phyloP scores from a whole-genome alignment of 1,140 invertebrate genomes.

The Pomacea maculata region DNA sequence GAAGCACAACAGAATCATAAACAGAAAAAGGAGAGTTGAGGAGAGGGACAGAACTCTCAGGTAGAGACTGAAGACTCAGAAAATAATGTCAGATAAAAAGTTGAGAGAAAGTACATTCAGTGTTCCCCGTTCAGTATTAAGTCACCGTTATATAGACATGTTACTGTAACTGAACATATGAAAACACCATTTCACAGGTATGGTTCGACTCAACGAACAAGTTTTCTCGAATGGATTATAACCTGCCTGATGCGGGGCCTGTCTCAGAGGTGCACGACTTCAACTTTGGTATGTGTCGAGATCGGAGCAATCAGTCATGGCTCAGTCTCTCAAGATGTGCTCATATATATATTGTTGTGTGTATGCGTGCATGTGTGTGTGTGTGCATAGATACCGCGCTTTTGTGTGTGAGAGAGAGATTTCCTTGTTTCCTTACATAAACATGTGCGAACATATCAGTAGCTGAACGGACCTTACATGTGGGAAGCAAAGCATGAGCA shows the following conservation, averaged over 20 bases:
- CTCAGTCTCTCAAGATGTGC: neutral
- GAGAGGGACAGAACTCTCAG: no score
- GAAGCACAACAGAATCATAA: no score
- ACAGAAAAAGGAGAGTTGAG: no score
- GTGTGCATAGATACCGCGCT: no score
- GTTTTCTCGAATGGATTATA: slow-evolving; percentile 35
- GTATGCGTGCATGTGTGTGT: neutral
- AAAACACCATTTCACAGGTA: slow-evolving; percentile 23
- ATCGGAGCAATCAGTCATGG: neutral
- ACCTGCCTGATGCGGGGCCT: slow-evolving; percentile 20
- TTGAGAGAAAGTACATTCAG: neutral
- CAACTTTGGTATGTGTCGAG: slow-evolving; percentile 30
- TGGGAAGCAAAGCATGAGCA: no score
- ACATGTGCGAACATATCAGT: no score
- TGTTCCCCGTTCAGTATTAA: neutral
- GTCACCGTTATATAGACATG: neutral
- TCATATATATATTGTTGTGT: neutral
- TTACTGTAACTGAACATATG: neutral
- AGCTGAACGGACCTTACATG: no score
- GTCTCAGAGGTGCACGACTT: slow-evolving; percentile 42
- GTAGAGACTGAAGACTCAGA: neutral
- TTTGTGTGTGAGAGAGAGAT: neutral
- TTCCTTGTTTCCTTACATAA: no score
- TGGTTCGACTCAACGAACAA: slow-evolving; percentile 39
- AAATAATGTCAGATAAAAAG: no score